Evolutionary conservation across 1,140 invertebrate genomes (phyloP).

Genomic region (Pomacea maculata): DNA sequence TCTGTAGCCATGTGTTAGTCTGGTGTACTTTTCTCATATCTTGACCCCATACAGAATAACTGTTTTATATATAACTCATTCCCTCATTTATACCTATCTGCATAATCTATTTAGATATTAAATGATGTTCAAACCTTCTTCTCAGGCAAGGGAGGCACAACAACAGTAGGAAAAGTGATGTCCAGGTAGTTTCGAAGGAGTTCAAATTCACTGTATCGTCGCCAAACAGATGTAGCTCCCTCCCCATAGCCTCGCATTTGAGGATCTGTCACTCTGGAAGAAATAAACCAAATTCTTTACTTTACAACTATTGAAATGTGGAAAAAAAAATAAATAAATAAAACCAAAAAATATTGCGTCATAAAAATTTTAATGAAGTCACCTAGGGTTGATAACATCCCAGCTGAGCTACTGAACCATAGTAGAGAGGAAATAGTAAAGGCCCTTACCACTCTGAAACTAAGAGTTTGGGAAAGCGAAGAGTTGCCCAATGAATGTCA

Average conservation of each 20-base stretch:
- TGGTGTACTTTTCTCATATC: too few relatives aligned
- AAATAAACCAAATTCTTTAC: neutral
- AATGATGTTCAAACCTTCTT: conserved; percentile 69
- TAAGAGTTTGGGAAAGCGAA: too few relatives aligned
- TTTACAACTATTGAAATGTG: neutral
- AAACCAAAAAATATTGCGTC: neutral
- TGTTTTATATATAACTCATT: neutral
- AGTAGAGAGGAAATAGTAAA: too few relatives aligned
- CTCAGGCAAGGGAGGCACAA: conserved; percentile 83
- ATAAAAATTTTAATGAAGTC: neutral
- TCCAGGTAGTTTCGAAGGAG: conserved; percentile 80
- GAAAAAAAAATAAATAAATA: neutral
- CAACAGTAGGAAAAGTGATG: conserved; percentile 79
- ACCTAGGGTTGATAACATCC: too few relatives aligned
- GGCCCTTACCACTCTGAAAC: too few relatives aligned
- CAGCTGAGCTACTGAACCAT: too few relatives aligned
- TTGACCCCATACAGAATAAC: neutral
- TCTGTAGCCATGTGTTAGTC: too few relatives aligned
- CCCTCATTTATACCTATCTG: neutral
- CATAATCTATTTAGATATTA: neutral
- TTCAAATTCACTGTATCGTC: conserved; percentile 87
- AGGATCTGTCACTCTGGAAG: conserved; percentile 75
- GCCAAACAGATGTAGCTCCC: conserved; percentile 77
- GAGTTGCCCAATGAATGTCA: too few relatives aligned
- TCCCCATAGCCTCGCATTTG: conserved; percentile 73